Percentiles rank a stretch among this genome's conserved stretches.
Conservation (phyloP, 2,797 vertebrate species). For the Emydoidea blandingii region DNA sequence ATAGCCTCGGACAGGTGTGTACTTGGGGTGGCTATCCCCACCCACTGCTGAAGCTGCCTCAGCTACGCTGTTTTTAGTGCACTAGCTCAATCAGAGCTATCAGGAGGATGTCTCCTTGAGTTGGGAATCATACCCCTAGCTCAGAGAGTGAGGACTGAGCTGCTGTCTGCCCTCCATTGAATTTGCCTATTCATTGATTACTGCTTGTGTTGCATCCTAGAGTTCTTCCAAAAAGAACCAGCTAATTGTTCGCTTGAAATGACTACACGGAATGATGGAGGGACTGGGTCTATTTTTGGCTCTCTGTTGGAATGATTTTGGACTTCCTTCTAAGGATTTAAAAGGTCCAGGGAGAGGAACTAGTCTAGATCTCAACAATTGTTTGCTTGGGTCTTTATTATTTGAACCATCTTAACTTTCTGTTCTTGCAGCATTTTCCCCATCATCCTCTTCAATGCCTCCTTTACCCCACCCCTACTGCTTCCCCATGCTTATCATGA, state of each 20-base stretch:
- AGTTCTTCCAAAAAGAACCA: neutral
- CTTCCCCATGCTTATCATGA: neutral
- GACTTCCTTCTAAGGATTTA: neutral
- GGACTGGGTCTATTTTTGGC: neutral
- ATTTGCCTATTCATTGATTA: fast-evolving
- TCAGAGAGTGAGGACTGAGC: slow-evolving; percentile 4
- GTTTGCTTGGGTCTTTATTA: neutral
- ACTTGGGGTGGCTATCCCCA: no score
- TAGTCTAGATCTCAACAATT: neutral
- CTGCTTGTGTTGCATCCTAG: neutral
- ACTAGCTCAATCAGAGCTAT: no score
- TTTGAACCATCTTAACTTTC: neutral
- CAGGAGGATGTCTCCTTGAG: no score
- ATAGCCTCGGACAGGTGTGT: no score
- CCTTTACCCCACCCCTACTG: neutral
- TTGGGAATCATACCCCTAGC: neutral
- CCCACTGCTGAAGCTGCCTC: no score
- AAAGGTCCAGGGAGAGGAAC: neutral
- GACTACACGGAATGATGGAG: neutral
- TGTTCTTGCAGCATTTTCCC: neutral
- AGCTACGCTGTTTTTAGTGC: no score
- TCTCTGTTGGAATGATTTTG: neutral
- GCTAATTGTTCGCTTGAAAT: neutral
- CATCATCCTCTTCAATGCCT: neutral
- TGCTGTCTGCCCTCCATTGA: neutral